These are phyloP conservation scores for Centruroides vittatus DNA, from an alignment of 1,140 invertebrate species.

Conservation along the genomic window DNA sequence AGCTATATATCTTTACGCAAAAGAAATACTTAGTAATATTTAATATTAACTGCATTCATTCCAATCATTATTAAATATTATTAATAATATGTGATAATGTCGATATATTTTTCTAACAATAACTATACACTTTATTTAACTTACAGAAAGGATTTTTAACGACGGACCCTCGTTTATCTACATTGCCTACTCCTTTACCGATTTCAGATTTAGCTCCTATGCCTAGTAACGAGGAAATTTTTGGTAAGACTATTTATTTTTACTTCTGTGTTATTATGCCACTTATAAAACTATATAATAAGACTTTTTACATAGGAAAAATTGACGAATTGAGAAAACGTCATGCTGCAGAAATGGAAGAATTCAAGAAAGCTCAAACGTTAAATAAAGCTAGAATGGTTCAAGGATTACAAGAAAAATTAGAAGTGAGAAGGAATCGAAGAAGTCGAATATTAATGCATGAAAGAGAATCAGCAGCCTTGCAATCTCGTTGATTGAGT, in stretches of 20 bases:
- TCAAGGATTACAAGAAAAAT: slow-evolving; percentile 28
- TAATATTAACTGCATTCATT: too few species aligned
- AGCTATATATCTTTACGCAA: too few species aligned
- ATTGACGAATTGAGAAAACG: slow-evolving; percentile 27
- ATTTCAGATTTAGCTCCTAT: slow-evolving; percentile 29
- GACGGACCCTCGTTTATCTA: slow-evolving; percentile 16
- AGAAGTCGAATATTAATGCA: slow-evolving; percentile 18
- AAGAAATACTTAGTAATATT: too few species aligned
- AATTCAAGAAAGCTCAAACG: slow-evolving; percentile 25
- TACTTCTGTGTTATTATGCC: background rate
- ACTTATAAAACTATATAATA: background rate
- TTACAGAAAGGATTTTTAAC: background rate
- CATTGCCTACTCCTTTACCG: slow-evolving; percentile 22
- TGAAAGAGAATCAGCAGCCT: slow-evolving; percentile 13
- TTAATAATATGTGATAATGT: too few species aligned
- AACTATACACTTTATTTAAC: too few species aligned
- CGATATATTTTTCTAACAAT: too few species aligned
- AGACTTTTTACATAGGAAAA: slow-evolving; percentile 22
- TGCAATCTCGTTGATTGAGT: slow-evolving; percentile 3
- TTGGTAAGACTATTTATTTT: slow-evolving; percentile 23
- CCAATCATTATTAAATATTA: too few species aligned
- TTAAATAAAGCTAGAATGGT: slow-evolving; percentile 28
- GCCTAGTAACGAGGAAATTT: slow-evolving; percentile 29
- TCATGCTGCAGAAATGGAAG: slow-evolving; percentile 26
- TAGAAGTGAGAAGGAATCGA: slow-evolving; percentile 20